A percentile compares a stretch with the other conserved stretches of the same genome.
Conservation (phyloP, 2,113 vertebrate species). For the Noturus placidus region DNA sequence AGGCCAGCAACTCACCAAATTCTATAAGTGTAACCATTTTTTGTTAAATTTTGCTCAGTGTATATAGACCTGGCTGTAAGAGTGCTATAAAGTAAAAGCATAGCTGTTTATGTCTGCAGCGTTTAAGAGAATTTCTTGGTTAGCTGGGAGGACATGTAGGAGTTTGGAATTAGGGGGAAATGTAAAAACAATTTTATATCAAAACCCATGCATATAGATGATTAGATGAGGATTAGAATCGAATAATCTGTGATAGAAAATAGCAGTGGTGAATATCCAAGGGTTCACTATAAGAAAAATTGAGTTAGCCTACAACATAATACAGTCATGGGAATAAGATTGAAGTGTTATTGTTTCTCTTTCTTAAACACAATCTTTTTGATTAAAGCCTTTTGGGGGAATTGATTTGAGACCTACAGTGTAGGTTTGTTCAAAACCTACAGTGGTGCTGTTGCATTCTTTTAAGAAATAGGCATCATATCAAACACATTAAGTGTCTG, state of each 20-base stretch:
- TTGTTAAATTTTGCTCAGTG: neutral
- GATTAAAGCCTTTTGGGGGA: neutral
- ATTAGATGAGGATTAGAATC: neutral
- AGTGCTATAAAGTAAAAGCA: neutral
- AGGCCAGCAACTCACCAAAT: neutral
- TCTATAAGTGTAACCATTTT: neutral
- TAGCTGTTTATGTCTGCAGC: neutral
- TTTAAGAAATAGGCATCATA: neutral
- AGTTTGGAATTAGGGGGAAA: neutral
- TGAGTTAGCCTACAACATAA: neutral
- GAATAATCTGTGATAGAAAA: neutral
- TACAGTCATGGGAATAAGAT: neutral
- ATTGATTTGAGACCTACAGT: neutral
- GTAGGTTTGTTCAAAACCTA: neutral
- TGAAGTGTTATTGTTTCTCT: neutral
- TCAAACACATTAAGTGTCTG: neutral
- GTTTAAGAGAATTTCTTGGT: neutral
- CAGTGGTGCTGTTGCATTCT: neutral
- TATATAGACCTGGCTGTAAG: neutral
- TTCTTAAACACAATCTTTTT: neutral
- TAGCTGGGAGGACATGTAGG: constrained; percentile 4
- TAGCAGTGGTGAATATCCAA: neutral
- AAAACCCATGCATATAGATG: neutral
- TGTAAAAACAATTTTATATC: neutral
- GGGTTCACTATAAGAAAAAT: neutral